Conservation (phyloP, 2,113 vertebrate species). For the Numenius arquata region DNA sequence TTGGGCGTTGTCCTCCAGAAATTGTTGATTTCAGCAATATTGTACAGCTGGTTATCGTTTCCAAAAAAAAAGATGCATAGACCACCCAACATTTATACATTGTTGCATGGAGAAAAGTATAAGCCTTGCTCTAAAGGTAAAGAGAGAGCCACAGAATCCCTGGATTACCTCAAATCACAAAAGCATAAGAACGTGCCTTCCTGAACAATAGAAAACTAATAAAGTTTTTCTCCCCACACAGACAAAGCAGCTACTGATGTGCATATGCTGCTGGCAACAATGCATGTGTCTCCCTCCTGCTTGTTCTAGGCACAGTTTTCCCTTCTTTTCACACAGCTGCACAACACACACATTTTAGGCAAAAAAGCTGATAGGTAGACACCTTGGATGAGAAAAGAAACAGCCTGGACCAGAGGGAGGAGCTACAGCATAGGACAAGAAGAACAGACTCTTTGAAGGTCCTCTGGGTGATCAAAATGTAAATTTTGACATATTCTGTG, state of each 20-base stretch:
- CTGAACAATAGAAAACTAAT: background rate
- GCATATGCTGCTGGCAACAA: background rate
- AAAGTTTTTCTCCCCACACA: background rate
- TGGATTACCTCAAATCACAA: background rate
- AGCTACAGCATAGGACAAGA: background rate
- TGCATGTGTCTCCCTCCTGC: background rate
- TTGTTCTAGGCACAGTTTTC: background rate
- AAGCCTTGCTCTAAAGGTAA: background rate
- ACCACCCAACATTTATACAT: background rate
- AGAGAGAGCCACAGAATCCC: background rate
- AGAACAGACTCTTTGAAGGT: background rate
- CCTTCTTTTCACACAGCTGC: background rate
- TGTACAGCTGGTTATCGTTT: background rate
- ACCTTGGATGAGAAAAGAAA: background rate
- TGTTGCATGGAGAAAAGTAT: background rate
- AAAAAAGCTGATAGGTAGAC: background rate
- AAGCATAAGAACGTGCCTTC: background rate
- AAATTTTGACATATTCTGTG: background rate
- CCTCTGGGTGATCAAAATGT: background rate
- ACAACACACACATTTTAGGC: background rate
- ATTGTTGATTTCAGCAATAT: background rate
- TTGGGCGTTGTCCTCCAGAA: background rate
- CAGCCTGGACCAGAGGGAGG: background rate
- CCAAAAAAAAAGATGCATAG: background rate
- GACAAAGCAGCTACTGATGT: background rate